Percentiles rank a stretch among this genome's conserved stretches.
Evolutionary conservation across 2,113 vertebrate species (phyloP).

Genomic region (Gymnorhina tibicen): DNA sequence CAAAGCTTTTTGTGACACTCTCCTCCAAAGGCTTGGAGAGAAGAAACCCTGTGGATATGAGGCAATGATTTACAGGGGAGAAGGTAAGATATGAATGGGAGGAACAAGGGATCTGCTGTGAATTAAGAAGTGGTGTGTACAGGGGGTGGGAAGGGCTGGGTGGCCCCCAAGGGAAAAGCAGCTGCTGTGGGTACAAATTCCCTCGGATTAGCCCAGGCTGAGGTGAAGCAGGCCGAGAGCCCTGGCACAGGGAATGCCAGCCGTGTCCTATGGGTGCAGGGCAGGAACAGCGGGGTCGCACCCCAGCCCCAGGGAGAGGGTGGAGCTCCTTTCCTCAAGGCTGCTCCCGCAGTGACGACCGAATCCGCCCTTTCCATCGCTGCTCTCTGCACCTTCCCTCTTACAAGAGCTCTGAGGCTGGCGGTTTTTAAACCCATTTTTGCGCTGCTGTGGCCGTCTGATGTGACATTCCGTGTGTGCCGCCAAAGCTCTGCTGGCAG

Average conservation of each 20-base stretch:
- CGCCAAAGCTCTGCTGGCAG: neutral
- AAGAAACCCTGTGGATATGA: neutral
- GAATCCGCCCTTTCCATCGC: neutral
- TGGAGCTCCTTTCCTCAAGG: rapidly evolving
- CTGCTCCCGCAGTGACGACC: rapidly evolving
- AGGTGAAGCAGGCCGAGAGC: neutral
- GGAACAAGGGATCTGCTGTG: neutral
- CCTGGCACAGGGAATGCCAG: neutral
- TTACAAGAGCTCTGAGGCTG: neutral
- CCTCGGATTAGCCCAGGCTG: rapidly evolving
- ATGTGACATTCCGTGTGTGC: rapidly evolving
- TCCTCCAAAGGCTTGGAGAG: neutral
- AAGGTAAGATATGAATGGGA: rapidly evolving
- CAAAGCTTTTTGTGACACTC: neutral
- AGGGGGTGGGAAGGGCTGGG: neutral
- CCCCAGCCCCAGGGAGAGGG: rapidly evolving
- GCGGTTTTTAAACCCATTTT: rapidly evolving
- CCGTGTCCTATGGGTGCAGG: neutral
- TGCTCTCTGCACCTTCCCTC: neutral
- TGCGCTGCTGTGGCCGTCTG: neutral
- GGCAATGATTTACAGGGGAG: neutral
- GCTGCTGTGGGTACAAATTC: neutral
- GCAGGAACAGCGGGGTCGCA: neutral
- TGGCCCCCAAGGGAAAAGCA: rapidly evolving
- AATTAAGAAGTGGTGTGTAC: rapidly evolving